Evolutionary conservation across 2,113 vertebrate species (phyloP), one percentile per base, ranked within the genome.

Genomic region (Tamias sibiricus): DNA sequence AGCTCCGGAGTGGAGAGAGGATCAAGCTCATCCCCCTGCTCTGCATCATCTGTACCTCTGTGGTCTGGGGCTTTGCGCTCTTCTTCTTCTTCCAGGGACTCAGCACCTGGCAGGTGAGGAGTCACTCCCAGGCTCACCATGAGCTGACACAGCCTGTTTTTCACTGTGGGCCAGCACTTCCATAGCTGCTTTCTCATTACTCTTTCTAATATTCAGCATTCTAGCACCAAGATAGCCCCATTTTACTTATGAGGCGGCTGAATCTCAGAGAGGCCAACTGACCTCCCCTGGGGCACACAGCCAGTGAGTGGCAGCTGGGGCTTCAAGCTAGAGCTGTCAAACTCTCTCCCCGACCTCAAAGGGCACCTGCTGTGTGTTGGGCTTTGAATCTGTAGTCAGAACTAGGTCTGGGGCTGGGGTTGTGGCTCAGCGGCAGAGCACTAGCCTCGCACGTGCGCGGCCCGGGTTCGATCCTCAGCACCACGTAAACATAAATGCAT

Each of bases 21-120:
- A 99, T 99, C 98, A 97, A 99, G 97, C 99, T 99, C 97, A 98
- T 99, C 94, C 98, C 99, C 0, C 89, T 99, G 95, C 99, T 99
- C 95, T 99, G 99, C 95, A 99, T 99, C 72, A 3, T 99, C 85
- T 99, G 99, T 97, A 99, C 99, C 0, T 99, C 99, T 0, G 99
- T 99, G 86, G 99, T 99, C 32, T 99, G 99, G 99, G 99, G 99
- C 89, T 99, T 99, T 0, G 99, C 99, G 0, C 99, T 99, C 75
- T 99, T 99, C 97, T 99, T 99, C 99, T 99, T 99, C 99, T 99
- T 99, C 98, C 99, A 99, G 98, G 99, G 99, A 32, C 99, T 99
- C 93, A 99, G 99, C 98, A 99, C 99, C 75, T 99, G 99, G 99
- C 99, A 99, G 99, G 99, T 99, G 71, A 98, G 99, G 3, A 0